Percentiles rank a stretch among this genome's conserved stretches.
Evolutionary conservation across 35 echinoderm and acorn worm species (phyloP).

Genomic region (Eucidaris tribuloides): DNA sequence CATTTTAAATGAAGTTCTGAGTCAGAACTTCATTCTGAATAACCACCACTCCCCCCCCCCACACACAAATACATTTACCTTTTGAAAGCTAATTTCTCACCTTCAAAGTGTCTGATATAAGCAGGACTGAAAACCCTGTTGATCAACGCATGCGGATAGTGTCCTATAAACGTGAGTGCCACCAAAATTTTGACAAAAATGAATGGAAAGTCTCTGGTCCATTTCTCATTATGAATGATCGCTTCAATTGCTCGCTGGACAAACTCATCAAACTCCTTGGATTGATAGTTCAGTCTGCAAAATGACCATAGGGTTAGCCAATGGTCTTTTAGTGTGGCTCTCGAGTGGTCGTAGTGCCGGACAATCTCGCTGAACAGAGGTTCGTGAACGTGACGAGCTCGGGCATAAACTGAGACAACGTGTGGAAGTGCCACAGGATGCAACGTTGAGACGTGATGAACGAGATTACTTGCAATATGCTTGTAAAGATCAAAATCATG

Average conservation of each 20-base stretch:
- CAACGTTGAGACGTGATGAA: background rate
- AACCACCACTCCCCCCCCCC: too few relatives aligned
- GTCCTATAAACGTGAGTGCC: slow-evolving; percentile 49
- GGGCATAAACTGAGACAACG: slow-evolving; percentile 30
- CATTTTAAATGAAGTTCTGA: too few relatives aligned
- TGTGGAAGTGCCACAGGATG: background rate
- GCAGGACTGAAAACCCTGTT: slow-evolving; percentile 42
- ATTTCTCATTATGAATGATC: background rate
- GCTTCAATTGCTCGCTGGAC: slow-evolving; percentile 29
- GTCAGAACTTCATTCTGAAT: too few relatives aligned
- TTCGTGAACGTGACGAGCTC: slow-evolving; percentile 1
- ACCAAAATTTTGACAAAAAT: slow-evolving; percentile 48
- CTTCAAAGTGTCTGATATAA: slow-evolving; percentile 35
- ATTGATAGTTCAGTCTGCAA: slow-evolving; percentile 65
- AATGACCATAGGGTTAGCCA: slow-evolving; percentile 67
- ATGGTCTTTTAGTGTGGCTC: slow-evolving; percentile 45
- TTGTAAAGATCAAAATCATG: slow-evolving; percentile 5
- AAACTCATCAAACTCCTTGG: slow-evolving; percentile 37
- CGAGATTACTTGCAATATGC: background rate
- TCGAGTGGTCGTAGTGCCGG: background rate
- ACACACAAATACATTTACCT: too few relatives aligned
- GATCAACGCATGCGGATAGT: slow-evolving; percentile 53
- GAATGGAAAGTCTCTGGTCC: background rate
- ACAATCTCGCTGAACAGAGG: slow-evolving; percentile 30
- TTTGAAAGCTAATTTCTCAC: too few relatives aligned